Conservation (phyloP, 2,113 vertebrate genomes). For the Lampris incognitus region DNA sequence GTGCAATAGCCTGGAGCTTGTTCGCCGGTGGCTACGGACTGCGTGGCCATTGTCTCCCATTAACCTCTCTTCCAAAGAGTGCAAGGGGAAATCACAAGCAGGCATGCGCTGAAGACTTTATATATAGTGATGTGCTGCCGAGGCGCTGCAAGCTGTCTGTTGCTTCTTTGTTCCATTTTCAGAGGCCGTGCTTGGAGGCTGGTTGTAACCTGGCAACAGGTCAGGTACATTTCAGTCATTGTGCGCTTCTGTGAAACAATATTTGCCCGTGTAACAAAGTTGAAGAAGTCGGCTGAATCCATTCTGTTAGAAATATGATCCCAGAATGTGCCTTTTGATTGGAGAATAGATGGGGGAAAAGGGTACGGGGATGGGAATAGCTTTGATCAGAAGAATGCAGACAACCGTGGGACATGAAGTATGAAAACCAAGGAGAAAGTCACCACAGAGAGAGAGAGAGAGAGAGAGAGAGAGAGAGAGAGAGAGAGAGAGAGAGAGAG, state of each 20-base stretch:
- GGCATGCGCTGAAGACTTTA: conserved; percentile 70
- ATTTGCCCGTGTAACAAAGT: conserved; percentile 21
- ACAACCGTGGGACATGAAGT: not conserved
- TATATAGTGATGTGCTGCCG: conserved; percentile 70
- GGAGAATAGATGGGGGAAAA: no score
- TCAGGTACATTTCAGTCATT: conserved; percentile 57
- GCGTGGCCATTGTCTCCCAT: conserved; percentile 69
- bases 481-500: not conserved
- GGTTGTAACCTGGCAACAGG: conserved; percentile 77
- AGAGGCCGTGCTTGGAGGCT: conserved; percentile 55
- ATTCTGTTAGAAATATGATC: conserved; percentile 2
- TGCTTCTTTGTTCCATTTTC: conserved; percentile 66
- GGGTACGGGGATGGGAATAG: no score
- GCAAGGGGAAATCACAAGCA: conserved; percentile 61
- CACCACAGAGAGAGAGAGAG: not conserved
- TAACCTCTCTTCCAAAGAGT: conserved; percentile 66
- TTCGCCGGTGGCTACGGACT: conserved; percentile 61
- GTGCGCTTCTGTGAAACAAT: conserved; percentile 43
- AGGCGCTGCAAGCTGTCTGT: conserved; percentile 52
- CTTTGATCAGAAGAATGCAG: not conserved
- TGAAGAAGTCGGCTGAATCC: conserved; percentile 29
- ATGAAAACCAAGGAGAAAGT: not conserved
- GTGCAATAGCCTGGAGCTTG: conserved; percentile 55
- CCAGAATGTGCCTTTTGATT: not conserved
- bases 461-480: not conserved